Base-by-base conservation (phyloP, 2,888 invertebrate genomes). In the Eueremaeus valkanovi region DNA sequence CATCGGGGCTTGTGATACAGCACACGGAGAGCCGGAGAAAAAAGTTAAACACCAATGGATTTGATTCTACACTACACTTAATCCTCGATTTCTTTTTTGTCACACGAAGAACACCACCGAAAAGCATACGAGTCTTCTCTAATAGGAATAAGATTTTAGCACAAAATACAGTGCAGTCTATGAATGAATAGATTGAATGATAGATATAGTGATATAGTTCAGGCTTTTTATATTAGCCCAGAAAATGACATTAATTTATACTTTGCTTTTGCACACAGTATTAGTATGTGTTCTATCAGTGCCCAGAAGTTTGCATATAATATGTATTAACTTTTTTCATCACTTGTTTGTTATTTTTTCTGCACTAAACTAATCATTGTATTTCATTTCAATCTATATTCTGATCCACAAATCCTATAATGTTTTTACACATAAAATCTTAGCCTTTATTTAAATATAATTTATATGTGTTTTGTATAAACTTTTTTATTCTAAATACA, bases 41-140 rank as follows among this genome's bases (percentile, higher is more conserved):
- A 63, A 63, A 63, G 63, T 63, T 31, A 68, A 68, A 68, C 68
- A 40, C 68, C 18, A 45, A 68, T 42, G 68, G 68, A 68, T 68
- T 68, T 68, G 61, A 42, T 24, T 68, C 40, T 61, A 61, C 61
- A 61, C 31, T 61, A 31, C 18, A 61, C 61, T 68, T 68, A 68
- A 68, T 68, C 68, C 68, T 68, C 21, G 42, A 42, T 68, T 13
- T 68, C 16, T 68, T 33, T 68, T 40, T 5, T 66, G 11, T 18
- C 3, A 29, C 61, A n/a, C 3, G 11, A 27, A 8, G 29, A 3
- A 61, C 31, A 61, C 61, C 8, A 58, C 55, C 55, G 27, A 33
- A 2, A 55, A 3, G 45, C 45, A 11, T 11, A 13, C 45, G 16
- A 8, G 36, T 36, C 61, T 63, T 63, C 55, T 55, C n/a, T 68